Conservation (phyloP, 1,140 invertebrate species). For the Calephelis nemesis region DNA sequence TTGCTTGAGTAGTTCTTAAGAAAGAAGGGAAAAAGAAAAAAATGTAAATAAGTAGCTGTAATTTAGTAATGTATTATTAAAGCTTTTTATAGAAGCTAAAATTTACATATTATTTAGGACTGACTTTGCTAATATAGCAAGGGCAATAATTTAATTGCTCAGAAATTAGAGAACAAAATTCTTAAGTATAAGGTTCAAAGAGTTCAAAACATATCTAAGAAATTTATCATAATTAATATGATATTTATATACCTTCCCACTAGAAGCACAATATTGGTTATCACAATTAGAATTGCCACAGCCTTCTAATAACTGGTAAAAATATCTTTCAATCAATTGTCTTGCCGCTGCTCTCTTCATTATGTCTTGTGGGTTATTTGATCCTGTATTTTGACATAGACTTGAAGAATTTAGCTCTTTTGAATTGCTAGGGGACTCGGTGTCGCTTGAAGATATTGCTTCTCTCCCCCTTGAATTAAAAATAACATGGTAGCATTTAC, state of each 20-base stretch:
- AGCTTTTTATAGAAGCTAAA: too few relatives aligned
- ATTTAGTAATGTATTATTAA: too few relatives aligned
- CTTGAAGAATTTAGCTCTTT: slow-evolving; percentile 48
- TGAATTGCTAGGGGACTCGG: slow-evolving; percentile 52
- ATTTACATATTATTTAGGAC: too few relatives aligned
- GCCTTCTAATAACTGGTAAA: slow-evolving; percentile 94
- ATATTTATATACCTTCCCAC: slow-evolving; percentile 84
- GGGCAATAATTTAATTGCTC: too few relatives aligned
- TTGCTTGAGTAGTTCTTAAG: too few relatives aligned
- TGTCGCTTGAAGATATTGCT: slow-evolving; percentile 74
- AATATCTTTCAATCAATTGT: slow-evolving; percentile 94
- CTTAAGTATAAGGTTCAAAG: too few relatives aligned
- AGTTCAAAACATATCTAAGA: too few relatives aligned
- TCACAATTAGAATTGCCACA: slow-evolving; percentile 92
- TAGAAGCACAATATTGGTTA: slow-evolving; percentile 93
- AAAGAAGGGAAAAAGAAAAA: too few relatives aligned
- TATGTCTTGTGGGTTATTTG: slow-evolving; percentile 77
- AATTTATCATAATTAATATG: not conserved
- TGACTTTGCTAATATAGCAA: too few relatives aligned
- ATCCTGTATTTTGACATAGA: slow-evolving; percentile 54
- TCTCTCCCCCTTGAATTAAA: slow-evolving; percentile 66
- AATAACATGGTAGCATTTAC: slow-evolving; percentile 1
- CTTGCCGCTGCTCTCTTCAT: slow-evolving; percentile 94
- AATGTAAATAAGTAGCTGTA: too few relatives aligned
- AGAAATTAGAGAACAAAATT: too few relatives aligned